Evolutionary conservation across 2,113 vertebrate species (phyloP), one percentile per base, ranked within the genome.

Genomic region (Zapornia atra): DNA sequence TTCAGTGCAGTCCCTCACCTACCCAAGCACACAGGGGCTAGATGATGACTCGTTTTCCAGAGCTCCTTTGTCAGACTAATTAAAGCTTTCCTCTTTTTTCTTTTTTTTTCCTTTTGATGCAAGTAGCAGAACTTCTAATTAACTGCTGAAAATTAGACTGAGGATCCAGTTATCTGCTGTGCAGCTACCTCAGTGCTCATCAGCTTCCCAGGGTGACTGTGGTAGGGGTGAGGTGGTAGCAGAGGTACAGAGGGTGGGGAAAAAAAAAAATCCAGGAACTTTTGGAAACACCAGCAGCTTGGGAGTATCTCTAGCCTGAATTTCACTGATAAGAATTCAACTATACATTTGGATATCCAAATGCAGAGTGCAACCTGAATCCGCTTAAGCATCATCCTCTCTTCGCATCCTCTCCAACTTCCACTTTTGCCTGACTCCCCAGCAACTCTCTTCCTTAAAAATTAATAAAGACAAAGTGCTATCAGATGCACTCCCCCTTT

Each of bases 41-140:
- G n/a, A 63, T 68, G 15, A 60, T 2, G 12, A 29, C 6, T 34
- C 3, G 5, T 25, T 92, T 82, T 79, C 38, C 70, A 78, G 57
- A 70, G 44, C 76, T 57, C 31, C 28, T 64, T 66, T 85, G 81
- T 48, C 19, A 48, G 11, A 21, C 65, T 92, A 78, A 91, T 89
- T 95, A 95, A 88, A 94, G 48, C 28, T 89, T 79, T 64, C 76
- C 2, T 13, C 61, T 85, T 73, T 68, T 61, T 51, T 50, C 24
- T 15, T 65, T 84, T 69, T 84, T 73, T 17, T 65, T 82, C 64
- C 82, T 65, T 44, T 57, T 22, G 3, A 71, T 61, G n/a, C 1
- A 1, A 91, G 24, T 19, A 61, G 24, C 44, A 80, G 63, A 94
- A 61, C 36, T 94, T 51, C 86, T 92, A 92, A 95, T 95, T 94